phyloP scores from a whole-genome alignment of 2,888 invertebrate genomes.

The Hybos culiciformis region DNA sequence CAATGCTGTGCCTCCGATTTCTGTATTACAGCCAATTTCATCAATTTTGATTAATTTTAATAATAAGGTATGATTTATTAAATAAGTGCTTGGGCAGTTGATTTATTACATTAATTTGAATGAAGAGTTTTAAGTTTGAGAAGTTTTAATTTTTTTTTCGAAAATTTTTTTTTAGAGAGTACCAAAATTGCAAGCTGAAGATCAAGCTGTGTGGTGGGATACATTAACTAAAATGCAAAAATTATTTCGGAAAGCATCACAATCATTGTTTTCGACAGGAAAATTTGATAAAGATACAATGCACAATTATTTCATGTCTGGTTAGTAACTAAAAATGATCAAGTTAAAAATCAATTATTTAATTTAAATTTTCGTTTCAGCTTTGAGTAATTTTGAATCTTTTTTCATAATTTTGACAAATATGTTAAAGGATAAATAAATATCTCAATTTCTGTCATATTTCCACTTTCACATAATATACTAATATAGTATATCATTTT shows the following conservation, averaged over 20 bases:
- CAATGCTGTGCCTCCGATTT: slow-evolving; percentile 90
- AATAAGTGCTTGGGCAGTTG: neutral
- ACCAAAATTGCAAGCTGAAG: slow-evolving; percentile 88
- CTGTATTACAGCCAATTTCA: slow-evolving; percentile 91
- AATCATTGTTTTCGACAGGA: slow-evolving; percentile 66
- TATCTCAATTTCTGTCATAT: too few relatives aligned
- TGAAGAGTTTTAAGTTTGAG: too few relatives aligned
- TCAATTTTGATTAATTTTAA: slow-evolving; percentile 95
- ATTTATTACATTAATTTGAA: neutral
- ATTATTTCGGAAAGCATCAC: slow-evolving; percentile 79
- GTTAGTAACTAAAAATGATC: slow-evolving; percentile 38
- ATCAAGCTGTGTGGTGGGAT: slow-evolving; percentile 97
- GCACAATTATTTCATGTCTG: slow-evolving; percentile 99
- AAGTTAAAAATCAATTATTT: too few relatives aligned
- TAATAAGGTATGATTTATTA: slow-evolving; percentile 60
- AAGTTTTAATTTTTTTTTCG: neutral
- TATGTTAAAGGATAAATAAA: too few relatives aligned
- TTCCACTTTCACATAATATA: too few relatives aligned
- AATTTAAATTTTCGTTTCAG: too few relatives aligned
- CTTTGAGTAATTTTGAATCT: too few relatives aligned
- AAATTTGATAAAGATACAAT: slow-evolving; percentile 83
- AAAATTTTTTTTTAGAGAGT: slow-evolving; percentile 48
- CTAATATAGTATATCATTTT: too few relatives aligned
- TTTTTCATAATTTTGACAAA: too few relatives aligned
- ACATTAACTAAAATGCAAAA: slow-evolving; percentile 91